Base-by-base conservation (phyloP, 2,888 invertebrate genomes). In the Deilephila porcellus region DNA sequence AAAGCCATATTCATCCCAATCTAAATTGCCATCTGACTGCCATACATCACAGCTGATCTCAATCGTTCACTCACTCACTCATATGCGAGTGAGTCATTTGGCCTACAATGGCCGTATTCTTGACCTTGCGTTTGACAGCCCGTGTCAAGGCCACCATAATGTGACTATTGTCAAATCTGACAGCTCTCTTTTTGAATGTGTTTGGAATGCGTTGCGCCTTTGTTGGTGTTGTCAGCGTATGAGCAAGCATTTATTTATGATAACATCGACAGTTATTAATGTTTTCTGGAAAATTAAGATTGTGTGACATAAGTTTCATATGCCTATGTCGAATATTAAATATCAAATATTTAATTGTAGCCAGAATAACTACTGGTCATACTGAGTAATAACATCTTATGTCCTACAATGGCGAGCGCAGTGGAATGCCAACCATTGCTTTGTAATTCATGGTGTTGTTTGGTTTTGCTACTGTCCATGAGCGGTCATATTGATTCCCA, bases 121-220 rank as follows among this genome's bases (percentile, higher is more conserved):
- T 88, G 88, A 87, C 88, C 88, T 87, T 88, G 85, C 73, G 72
- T 81, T 78, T 87, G 85, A 86, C 86, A 87, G 82, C 81, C 79
- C 79, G 76, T 86, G 91, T 91, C 90, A 91, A 88, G 90, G 91
- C 76, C 84, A 74, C 76, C 71, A 74, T 74, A 83, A 83, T 82
- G 82, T 83, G 77, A 74, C 82, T 80, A 85, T 86, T 90, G 89
- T 90, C 85, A 85, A 78, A 78, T 88, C 85, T 90, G 92, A 90
- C 91, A 91, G 88, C 82, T 85, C 78, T 83, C 83, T 81, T 78
- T 79, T 70, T 73, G 52, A 71, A 53, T 76, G 73, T 75, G 25
- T 25, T 25, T 25, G 79, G 77, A 79, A 78, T 80, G 77, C 77
- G 76, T 71, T 73, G 70, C 70, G 71, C 74, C 72, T 77, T 78